phyloP scores from a whole-genome alignment of 1,140 invertebrate genomes.

The Rhysida immarginata region DNA sequence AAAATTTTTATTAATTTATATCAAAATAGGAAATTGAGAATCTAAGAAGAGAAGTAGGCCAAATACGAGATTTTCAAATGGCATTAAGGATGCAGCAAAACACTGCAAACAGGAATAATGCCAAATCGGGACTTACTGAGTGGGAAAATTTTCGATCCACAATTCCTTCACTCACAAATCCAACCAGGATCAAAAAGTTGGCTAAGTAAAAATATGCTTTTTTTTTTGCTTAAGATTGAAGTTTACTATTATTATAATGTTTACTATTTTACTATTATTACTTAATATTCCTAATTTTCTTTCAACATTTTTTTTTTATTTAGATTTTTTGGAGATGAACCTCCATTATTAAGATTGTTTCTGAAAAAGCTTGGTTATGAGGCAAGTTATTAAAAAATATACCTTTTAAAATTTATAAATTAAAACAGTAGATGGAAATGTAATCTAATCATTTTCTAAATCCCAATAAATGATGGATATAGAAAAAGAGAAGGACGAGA shows the following conservation, averaged over 20 bases:
- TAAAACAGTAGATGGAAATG: no score
- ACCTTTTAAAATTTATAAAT: neutral
- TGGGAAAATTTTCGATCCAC: conserved; percentile 26
- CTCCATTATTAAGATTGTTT: conserved; percentile 73
- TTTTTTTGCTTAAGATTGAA: no score
- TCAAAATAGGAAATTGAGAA: conserved; percentile 64
- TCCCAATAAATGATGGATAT: no score
- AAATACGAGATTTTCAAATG: conserved; percentile 45
- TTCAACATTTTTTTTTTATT: conserved; percentile 19
- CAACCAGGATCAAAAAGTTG: conserved; percentile 37
- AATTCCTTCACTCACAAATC: conserved; percentile 48
- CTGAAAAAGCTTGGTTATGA: conserved; percentile 84
- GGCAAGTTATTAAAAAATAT: conserved; percentile 36
- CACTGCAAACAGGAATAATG: no score
- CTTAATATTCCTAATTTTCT: conserved; percentile 3
- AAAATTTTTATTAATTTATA: neutral
- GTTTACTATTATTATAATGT: no score
- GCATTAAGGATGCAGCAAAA: conserved; percentile 14
- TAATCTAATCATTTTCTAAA: no score
- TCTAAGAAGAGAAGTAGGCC: conserved; percentile 64
- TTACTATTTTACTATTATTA: conserved; percentile 3
- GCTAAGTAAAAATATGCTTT: conserved; percentile 34
- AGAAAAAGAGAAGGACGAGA: no score
- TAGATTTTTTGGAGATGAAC: conserved; percentile 88
- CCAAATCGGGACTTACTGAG: conserved; percentile 13